These are phyloP conservation scores for Eupsilia transversa DNA, from an alignment of 2,888 invertebrate species.

Conservation along the genomic window DNA sequence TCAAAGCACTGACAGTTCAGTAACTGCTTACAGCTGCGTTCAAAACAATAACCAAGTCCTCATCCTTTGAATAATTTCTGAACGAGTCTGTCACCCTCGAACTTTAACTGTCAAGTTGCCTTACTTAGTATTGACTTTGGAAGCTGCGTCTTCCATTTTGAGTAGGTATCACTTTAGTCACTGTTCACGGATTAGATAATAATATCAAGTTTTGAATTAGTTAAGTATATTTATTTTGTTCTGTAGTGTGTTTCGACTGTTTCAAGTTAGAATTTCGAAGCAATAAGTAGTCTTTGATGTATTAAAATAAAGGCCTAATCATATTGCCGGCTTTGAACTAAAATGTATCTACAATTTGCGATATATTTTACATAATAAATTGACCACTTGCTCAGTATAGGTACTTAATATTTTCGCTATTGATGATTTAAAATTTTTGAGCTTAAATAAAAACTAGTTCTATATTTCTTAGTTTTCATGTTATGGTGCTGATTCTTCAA, in stretches of 20 bases:
- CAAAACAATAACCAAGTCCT: constrained; percentile 47
- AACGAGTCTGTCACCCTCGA: constrained; percentile 49
- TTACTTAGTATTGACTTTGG: constrained; percentile 17
- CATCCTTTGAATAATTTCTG: constrained; percentile 53
- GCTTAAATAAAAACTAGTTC: neutral
- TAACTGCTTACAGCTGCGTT: constrained; percentile 43
- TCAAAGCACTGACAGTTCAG: constrained; percentile 30
- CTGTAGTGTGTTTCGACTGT: neutral
- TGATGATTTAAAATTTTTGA: too few species aligned
- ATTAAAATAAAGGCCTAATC: too few species aligned
- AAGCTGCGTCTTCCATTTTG: constrained; percentile 9
- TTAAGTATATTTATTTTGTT: neutral
- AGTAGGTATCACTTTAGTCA: constrained; percentile 18
- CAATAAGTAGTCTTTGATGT: too few species aligned
- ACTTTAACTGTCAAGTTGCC: constrained; percentile 38
- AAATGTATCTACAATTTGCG: too few species aligned
- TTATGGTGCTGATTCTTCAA: neutral
- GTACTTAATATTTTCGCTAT: too few species aligned
- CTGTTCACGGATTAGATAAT: constrained; percentile 14
- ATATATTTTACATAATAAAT: too few species aligned
- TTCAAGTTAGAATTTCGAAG: neutral
- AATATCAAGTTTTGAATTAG: neutral
- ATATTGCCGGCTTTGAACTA: too few species aligned
- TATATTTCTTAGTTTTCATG: neutral
- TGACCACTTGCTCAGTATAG: too few species aligned